These are phyloP conservation scores for Echinops telfairi DNA, from an alignment of 2,113 vertebrate species.

Conservation along the genomic window DNA sequence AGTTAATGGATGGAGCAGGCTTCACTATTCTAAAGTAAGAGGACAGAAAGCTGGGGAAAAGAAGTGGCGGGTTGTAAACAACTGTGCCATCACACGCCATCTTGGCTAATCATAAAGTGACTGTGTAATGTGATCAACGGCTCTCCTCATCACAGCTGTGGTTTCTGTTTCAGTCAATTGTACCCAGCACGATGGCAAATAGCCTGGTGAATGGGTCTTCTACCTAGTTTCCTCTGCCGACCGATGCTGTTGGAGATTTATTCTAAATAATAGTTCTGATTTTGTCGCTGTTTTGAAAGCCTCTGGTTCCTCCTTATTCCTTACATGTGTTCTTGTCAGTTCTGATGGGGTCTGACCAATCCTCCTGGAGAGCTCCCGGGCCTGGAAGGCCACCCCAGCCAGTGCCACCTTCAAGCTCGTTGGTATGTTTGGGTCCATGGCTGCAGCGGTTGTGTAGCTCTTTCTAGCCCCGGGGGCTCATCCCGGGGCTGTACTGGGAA, in stretches of 20 bases:
- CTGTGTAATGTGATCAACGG: slow-evolving; percentile 61
- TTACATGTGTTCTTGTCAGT: background rate
- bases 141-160: background rate
- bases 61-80: slow-evolving; percentile 78
- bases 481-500: background rate
- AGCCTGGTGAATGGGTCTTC: background rate
- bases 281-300: slow-evolving; percentile 43
- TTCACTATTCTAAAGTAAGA: slow-evolving; percentile 87
- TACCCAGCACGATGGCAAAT: background rate
- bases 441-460: background rate
- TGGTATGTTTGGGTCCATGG: background rate
- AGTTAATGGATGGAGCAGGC: slow-evolving; percentile 86
- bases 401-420: background rate
- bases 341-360: background rate
- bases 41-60: slow-evolving; percentile 82
- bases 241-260: background rate
- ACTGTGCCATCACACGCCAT: slow-evolving; percentile 79
- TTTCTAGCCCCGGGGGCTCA: background rate
- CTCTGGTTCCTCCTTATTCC: background rate
- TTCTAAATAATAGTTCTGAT: background rate
- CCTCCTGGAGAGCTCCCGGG: background rate
- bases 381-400: background rate
- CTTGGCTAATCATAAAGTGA: slow-evolving; percentile 76
- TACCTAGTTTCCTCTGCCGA: background rate
- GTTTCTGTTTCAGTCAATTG: slow-evolving; percentile 35